Evolutionary conservation across 1,140 invertebrate species (phyloP).

Genomic region (Pseudomyrmex dendroicus): DNA sequence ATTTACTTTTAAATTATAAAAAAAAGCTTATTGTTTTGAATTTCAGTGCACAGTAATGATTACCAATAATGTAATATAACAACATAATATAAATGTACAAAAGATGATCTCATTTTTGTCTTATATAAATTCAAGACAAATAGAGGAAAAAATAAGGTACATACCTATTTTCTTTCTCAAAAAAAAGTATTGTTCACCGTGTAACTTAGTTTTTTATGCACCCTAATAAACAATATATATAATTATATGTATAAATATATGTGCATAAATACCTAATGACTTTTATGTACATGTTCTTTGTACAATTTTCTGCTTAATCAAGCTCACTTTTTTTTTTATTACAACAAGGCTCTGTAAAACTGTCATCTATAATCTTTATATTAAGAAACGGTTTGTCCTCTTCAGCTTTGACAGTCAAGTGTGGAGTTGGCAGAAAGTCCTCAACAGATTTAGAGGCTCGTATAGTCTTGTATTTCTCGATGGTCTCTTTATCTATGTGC

Average conservation of each 20-base stretch:
- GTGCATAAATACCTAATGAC: neutral
- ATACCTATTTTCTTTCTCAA: conserved; percentile 1
- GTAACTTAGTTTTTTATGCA: conserved; percentile 27
- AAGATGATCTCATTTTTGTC: conserved; percentile 37
- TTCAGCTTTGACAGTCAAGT: neutral
- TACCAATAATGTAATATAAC: conserved; percentile 16
- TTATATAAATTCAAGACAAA: conserved; percentile 7
- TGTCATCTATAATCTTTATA: conserved; percentile 72
- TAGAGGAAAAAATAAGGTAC: conserved; percentile 1
- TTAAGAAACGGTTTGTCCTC: conserved; percentile 55
- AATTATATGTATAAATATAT: conserved; percentile 1
- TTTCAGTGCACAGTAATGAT: conserved; percentile 24
- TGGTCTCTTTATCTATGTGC: conserved; percentile 53
- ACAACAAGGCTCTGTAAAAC: conserved; percentile 67
- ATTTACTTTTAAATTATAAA: too few species aligned
- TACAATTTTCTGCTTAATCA: conserved; percentile 9
- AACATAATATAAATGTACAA: conserved; percentile 57
- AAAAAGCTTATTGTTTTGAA: conserved; percentile 20
- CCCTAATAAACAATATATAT: neutral
- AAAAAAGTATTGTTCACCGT: conserved; percentile 6
- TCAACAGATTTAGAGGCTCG: conserved; percentile 11
- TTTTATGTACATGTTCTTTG: conserved; percentile 25
- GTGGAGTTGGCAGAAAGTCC: neutral
- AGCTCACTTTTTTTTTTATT: neutral
- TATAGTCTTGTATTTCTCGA: conserved; percentile 41